Evolutionary conservation across 2,888 invertebrate species (phyloP).

Genomic region (Pheosia gnoma): DNA sequence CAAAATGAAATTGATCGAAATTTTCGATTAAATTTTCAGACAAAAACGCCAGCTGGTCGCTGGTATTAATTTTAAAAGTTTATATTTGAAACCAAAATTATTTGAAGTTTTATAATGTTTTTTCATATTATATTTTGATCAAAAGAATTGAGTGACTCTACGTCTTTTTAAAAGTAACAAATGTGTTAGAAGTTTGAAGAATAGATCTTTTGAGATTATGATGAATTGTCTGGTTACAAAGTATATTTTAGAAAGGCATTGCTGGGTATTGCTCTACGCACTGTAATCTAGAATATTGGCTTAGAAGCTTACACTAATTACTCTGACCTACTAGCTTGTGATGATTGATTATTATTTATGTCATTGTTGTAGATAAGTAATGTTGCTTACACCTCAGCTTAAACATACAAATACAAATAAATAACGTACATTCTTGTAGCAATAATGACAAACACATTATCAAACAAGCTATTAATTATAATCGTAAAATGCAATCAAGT

Average conservation of each 20-base stretch:
- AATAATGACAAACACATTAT: too few species aligned
- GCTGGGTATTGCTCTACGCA: too few species aligned
- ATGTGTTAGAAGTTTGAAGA: neutral
- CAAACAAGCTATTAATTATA: neutral
- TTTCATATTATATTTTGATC: neutral
- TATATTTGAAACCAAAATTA: neutral
- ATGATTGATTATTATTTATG: too few species aligned
- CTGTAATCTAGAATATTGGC: too few species aligned
- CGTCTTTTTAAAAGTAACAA: neutral
- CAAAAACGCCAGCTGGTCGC: neutral
- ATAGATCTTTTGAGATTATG: neutral
- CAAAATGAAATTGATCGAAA: neutral
- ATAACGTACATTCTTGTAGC: too few species aligned
- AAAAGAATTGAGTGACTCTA: neutral
- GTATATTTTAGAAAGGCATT: too few species aligned
- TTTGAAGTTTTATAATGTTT: neutral
- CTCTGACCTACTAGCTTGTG: too few species aligned
- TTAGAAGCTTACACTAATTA: too few species aligned
- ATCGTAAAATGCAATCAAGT: neutral
- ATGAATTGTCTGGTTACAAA: too few species aligned
- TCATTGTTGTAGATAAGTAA: too few species aligned
- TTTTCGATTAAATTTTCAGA: neutral
- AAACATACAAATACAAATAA: too few species aligned
- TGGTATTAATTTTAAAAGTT: slow-evolving; percentile 1
- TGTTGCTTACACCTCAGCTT: too few species aligned